A percentile compares a stretch with the other conserved stretches of the same genome.
These are phyloP conservation scores for Octomys mimax DNA, from an alignment of 2,797 vertebrate species.

Conservation along the genomic window DNA sequence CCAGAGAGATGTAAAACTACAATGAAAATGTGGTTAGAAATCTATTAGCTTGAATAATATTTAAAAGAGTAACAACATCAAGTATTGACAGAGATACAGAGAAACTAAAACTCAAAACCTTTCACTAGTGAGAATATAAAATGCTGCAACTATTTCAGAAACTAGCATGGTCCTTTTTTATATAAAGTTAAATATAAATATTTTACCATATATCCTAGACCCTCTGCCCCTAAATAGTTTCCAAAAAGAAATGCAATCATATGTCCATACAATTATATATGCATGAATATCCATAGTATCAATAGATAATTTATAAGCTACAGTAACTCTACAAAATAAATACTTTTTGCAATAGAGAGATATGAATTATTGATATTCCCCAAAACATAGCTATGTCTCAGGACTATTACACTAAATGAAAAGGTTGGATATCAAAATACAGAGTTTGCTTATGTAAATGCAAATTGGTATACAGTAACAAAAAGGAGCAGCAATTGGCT, in stretches of 20 bases:
- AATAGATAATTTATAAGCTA: not conserved
- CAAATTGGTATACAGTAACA: not conserved
- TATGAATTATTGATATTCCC: not conserved
- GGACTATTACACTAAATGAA: not conserved
- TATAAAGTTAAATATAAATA: not conserved
- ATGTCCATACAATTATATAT: not conserved
- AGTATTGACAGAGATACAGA: not conserved
- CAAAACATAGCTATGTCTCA: not conserved
- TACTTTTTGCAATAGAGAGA: not conserved
- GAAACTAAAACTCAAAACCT: not conserved
- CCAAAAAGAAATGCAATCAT: not conserved
- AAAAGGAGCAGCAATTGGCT: not conserved
- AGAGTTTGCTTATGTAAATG: not conserved
- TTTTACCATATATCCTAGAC: not conserved
- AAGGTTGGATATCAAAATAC: not conserved
- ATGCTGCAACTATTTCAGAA: not conserved
- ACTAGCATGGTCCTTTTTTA: not conserved
- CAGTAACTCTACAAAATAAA: not conserved
- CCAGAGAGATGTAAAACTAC: conserved; percentile 20
- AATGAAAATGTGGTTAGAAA: not conserved
- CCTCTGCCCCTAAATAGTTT: not conserved
- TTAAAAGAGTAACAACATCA: not conserved
- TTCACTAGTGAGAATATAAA: not conserved
- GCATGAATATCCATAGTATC: not conserved
- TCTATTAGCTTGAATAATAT: not conserved